phyloP scores from a whole-genome alignment of 2,888 invertebrate species.

The Chrysina gloriosa region DNA sequence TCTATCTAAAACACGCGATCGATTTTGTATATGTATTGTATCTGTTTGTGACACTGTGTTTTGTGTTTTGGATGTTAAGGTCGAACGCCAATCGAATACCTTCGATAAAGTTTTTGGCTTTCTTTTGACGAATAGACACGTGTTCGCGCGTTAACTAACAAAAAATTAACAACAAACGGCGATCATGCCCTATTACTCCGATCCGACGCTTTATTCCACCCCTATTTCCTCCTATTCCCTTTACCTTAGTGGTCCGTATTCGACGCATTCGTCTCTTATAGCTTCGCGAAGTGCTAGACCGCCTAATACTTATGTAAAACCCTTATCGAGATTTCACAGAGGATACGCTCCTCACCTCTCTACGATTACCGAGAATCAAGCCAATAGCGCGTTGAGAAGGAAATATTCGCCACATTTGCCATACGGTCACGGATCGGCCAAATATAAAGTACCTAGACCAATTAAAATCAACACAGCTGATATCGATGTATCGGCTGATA shows the following conservation, averaged over 20 bases:
- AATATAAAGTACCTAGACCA: constrained; percentile 71
- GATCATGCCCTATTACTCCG: constrained; percentile 76
- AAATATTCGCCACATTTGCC: constrained; percentile 69
- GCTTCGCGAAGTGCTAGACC: constrained; percentile 59
- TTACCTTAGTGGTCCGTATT: constrained; percentile 68
- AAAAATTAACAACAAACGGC: background rate
- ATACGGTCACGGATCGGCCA: constrained; percentile 60
- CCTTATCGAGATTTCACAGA: constrained; percentile 58
- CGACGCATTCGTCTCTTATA: constrained; percentile 66
- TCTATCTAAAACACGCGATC: constrained; percentile 12
- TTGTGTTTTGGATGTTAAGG: constrained; percentile 26
- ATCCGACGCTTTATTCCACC: constrained; percentile 69
- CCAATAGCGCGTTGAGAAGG: constrained; percentile 64
- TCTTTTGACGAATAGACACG: constrained; percentile 23
- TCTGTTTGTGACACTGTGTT: constrained; percentile 19
- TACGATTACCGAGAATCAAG: constrained; percentile 76
- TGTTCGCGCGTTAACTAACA: constrained; percentile 23
- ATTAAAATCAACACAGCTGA: constrained; percentile 85
- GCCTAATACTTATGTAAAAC: constrained; percentile 52
- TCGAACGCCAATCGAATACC: constrained; percentile 6
- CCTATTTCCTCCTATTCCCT: constrained; percentile 70
- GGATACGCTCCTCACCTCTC: constrained; percentile 80
- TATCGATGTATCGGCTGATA: constrained; percentile 83
- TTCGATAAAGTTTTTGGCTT: constrained; percentile 2
- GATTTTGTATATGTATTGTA: constrained; percentile 5